Conservation (phyloP, 2,113 vertebrate species). For the Fukomys damarensis region DNA sequence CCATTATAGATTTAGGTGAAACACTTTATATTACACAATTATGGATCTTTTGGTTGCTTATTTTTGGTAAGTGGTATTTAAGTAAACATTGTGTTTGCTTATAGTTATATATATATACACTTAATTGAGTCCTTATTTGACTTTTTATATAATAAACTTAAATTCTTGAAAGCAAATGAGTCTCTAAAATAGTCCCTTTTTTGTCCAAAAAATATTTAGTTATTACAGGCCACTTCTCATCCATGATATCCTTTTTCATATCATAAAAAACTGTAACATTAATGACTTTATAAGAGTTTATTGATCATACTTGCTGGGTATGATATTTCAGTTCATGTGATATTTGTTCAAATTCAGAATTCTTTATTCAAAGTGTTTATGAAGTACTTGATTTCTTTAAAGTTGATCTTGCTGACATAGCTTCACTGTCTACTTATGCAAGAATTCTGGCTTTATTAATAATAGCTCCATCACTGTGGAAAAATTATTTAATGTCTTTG, state of each 20-base stretch:
- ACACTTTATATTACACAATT: background rate
- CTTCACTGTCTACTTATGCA: background rate
- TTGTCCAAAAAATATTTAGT: slow-evolving; percentile 47
- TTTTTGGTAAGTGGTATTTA: background rate
- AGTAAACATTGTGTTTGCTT: background rate
- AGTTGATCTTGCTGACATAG: background rate
- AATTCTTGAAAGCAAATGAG: background rate
- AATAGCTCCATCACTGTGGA: background rate
- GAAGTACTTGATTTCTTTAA: background rate
- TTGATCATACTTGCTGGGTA: background rate
- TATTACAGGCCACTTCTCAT: background rate
- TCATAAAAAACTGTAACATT: background rate
- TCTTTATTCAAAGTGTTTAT: background rate
- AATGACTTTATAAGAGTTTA: background rate
- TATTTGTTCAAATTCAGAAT: slow-evolving; percentile 26
- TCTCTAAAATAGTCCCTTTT: background rate
- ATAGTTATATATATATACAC: background rate
- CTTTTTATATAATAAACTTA: slow-evolving; percentile 1
- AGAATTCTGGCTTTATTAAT: background rate
- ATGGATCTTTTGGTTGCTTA: background rate
- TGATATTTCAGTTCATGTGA: background rate
- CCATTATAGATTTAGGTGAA: background rate
- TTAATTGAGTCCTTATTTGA: background rate
- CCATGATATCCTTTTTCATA: background rate
- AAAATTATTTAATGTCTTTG: background rate